Conservation (phyloP, 2,113 vertebrate species). For the Ammodytes dubius region DNA sequence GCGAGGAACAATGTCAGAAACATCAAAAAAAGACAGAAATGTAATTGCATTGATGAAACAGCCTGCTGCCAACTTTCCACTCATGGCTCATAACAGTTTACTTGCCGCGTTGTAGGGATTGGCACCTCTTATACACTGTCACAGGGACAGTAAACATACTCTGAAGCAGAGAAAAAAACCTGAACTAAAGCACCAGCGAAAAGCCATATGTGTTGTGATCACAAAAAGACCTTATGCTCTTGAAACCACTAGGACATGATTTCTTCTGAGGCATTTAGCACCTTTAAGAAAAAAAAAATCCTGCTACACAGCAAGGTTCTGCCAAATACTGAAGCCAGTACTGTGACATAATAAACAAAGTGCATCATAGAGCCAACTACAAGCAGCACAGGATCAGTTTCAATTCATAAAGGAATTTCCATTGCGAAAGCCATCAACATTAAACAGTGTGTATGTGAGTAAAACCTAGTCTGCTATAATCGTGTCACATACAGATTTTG, state of each 20-base stretch:
- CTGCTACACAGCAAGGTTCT: constrained; percentile 10
- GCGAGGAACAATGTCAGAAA: constrained; percentile 38
- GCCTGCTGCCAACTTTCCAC: constrained; percentile 82
- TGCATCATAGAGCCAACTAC: background rate
- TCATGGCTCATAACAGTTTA: constrained; percentile 84
- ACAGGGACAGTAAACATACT: constrained; percentile 74
- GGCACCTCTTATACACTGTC: constrained; percentile 79
- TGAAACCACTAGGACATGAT: background rate
- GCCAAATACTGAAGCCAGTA: background rate
- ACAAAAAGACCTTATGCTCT: background rate
- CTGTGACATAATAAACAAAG: constrained; percentile 13
- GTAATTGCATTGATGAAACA: constrained; percentile 68
- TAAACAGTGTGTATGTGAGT: background rate
- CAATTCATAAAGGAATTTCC: background rate
- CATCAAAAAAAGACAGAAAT: constrained; percentile 40
- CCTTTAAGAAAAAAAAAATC: background rate
- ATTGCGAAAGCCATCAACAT: background rate
- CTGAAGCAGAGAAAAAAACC: constrained; percentile 25
- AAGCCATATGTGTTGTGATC: constrained; percentile 4
- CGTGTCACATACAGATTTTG: background rate
- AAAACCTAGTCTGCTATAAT: background rate
- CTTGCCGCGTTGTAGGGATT: constrained; percentile 67
- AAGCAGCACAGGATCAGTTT: background rate
- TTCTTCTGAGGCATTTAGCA: background rate
- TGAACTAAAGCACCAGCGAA: constrained; percentile 15